Evolutionary conservation across 2,888 invertebrate genomes (phyloP).

Genomic region (Heliothis peltigera): DNA sequence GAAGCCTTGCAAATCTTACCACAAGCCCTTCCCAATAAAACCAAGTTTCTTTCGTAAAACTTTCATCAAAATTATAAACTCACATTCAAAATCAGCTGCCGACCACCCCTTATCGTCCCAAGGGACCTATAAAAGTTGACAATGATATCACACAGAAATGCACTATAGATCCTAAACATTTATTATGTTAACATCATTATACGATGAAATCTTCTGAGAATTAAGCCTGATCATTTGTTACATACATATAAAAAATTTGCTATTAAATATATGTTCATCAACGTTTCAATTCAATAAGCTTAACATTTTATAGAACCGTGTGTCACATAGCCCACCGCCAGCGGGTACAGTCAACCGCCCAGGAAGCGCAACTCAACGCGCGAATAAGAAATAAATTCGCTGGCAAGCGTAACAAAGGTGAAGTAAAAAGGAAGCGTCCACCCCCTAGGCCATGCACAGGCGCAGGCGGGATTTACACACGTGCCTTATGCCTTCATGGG

Average conservation of each 20-base stretch:
- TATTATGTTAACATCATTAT: not conserved
- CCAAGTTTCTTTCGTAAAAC: no score
- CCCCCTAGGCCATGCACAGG: slow-evolving; percentile 76
- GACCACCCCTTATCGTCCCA: slow-evolving; percentile 25
- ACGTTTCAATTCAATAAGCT: not conserved
- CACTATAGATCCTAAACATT: not conserved
- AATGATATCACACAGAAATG: slow-evolving; percentile 7
- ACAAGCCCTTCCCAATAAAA: no score
- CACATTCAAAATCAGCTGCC: not conserved
- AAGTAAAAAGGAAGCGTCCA: slow-evolving; percentile 86
- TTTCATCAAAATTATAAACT: not conserved
- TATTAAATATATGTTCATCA: not conserved
- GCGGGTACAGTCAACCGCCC: slow-evolving; percentile 85
- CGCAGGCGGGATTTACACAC: slow-evolving; percentile 77
- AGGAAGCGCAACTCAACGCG: slow-evolving; percentile 88
- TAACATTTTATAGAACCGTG: slow-evolving; percentile 25
- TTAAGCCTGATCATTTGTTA: no score
- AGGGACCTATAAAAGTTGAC: slow-evolving; percentile 27
- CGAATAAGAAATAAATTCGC: slow-evolving; percentile 88
- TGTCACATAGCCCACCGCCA: slow-evolving; percentile 70
- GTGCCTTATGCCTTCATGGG: slow-evolving; percentile 76
- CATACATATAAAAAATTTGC: no score
- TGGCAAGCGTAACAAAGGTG: slow-evolving; percentile 89
- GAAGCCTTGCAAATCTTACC: no score
- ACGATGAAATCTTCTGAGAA: not conserved